Conservation (phyloP, 2,888 invertebrate species). For the Melinaea marsaeus region DNA sequence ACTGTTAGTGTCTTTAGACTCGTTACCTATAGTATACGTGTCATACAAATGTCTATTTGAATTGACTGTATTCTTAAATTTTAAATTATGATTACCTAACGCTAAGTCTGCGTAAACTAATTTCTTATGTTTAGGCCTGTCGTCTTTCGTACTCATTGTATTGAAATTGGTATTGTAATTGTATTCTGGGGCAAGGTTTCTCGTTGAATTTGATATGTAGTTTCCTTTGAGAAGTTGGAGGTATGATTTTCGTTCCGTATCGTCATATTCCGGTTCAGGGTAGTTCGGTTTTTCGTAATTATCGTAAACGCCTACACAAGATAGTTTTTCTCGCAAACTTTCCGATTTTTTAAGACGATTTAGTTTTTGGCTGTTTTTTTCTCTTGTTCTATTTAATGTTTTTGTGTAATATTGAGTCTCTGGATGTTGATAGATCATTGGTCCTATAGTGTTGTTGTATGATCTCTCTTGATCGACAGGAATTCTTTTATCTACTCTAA, state of each 20-base stretch:
- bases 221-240: constrained; percentile 69
- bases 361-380: constrained; percentile 67
- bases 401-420: constrained; percentile 70
- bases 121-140: constrained; percentile 71
- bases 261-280: constrained; percentile 67
- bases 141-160: constrained; percentile 62
- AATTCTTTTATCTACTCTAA: constrained; percentile 78
- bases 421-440: constrained; percentile 66
- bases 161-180: constrained; percentile 58
- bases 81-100: constrained; percentile 76
- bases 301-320: constrained; percentile 72
- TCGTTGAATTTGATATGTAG: constrained; percentile 73
- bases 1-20: constrained; percentile 63
- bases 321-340: constrained; percentile 70
- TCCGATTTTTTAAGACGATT: constrained; percentile 73
- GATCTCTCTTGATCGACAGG: constrained; percentile 67
- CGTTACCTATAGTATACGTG: constrained; percentile 68
- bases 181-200: constrained; percentile 62
- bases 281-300: constrained; percentile 71
- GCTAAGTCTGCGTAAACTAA: constrained; percentile 76
- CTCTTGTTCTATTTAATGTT: constrained; percentile 70
- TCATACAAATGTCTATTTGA: constrained; percentile 76
- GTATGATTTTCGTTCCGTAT: constrained; percentile 67
- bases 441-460: constrained; percentile 70
- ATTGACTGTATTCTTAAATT: constrained; percentile 78